Evolutionary conservation across 2,888 invertebrate species (phyloP).

Genomic region (Drosophila prolongata): DNA sequence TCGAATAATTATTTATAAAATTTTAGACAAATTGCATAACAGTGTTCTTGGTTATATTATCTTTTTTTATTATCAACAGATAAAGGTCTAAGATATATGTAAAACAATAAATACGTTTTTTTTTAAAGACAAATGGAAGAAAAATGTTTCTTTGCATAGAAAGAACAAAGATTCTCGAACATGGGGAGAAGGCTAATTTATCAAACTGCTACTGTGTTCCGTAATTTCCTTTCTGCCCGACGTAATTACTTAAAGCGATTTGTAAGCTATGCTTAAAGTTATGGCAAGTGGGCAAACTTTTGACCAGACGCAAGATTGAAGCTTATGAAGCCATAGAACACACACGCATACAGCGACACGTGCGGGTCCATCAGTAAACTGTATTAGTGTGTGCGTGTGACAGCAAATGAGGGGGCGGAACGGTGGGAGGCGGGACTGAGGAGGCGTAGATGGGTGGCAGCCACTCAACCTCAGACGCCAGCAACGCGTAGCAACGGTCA

Average conservation of each 20-base stretch:
- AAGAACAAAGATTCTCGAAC: not conserved
- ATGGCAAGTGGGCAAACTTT: slow-evolving; percentile 22
- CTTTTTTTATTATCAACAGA: no score
- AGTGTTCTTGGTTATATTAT: no score
- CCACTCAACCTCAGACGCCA: slow-evolving; percentile 41
- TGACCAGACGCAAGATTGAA: slow-evolving; percentile 34
- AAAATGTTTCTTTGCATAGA: not conserved
- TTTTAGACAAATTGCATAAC: no score
- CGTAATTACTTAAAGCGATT: slow-evolving; percentile 33
- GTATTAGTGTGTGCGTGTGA: slow-evolving; percentile 25
- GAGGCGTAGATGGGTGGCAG: slow-evolving; percentile 17
- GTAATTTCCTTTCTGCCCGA: slow-evolving; percentile 4
- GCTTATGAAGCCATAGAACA: slow-evolving; percentile 45
- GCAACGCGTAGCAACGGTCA: slow-evolving; percentile 47
- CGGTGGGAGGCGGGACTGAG: not conserved
- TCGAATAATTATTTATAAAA: no score
- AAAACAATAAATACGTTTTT: no score
- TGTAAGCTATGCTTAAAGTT: slow-evolving; percentile 22
- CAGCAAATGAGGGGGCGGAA: slow-evolving; percentile 10
- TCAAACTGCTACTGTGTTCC: slow-evolving; percentile 3
- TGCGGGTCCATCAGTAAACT: slow-evolving; percentile 24
- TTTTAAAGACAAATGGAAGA: no score
- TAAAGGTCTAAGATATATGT: no score
- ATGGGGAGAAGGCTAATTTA: not conserved
- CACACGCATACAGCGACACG: slow-evolving; percentile 27